phyloP scores from a whole-genome alignment of 2,797 vertebrate species.

The Pogonophryne albipinna region DNA sequence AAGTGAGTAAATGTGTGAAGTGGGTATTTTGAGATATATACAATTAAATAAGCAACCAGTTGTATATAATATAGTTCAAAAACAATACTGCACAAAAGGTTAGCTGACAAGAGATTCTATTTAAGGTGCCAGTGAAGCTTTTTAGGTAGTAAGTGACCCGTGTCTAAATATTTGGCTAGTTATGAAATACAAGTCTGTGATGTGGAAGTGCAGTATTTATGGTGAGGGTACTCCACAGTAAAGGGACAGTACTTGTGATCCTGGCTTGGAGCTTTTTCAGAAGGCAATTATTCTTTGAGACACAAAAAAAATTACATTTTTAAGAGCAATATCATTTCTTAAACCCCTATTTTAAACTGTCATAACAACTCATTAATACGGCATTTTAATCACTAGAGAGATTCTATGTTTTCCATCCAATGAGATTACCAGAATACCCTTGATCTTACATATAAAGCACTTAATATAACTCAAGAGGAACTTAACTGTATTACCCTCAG shows the following conservation, averaged over 20 bases:
- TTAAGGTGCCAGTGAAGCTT: slow-evolving; percentile 8
- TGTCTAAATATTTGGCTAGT: slow-evolving; percentile 8
- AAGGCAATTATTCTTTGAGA: background rate
- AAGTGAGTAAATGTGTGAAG: background rate
- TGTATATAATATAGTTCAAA: background rate
- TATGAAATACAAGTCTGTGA: background rate
- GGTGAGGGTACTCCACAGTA: background rate
- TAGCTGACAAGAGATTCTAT: background rate
- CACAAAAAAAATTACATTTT: background rate
- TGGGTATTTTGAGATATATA: background rate
- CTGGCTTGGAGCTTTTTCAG: background rate
- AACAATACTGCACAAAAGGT: background rate
- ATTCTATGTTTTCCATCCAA: too few relatives aligned
- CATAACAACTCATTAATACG: background rate
- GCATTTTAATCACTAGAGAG: background rate
- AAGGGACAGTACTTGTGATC: background rate
- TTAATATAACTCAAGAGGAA: too few relatives aligned
- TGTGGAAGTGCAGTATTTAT: slow-evolving; percentile 5
- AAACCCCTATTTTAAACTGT: background rate
- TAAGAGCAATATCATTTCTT: background rate
- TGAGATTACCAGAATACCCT: background rate
- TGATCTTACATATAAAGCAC: background rate
- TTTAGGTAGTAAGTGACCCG: background rate
- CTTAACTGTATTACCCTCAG: background rate
- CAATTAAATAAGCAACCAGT: background rate